Evolutionary conservation across 2,113 vertebrate species (phyloP).

Genomic region (Eclectus roratus): DNA sequence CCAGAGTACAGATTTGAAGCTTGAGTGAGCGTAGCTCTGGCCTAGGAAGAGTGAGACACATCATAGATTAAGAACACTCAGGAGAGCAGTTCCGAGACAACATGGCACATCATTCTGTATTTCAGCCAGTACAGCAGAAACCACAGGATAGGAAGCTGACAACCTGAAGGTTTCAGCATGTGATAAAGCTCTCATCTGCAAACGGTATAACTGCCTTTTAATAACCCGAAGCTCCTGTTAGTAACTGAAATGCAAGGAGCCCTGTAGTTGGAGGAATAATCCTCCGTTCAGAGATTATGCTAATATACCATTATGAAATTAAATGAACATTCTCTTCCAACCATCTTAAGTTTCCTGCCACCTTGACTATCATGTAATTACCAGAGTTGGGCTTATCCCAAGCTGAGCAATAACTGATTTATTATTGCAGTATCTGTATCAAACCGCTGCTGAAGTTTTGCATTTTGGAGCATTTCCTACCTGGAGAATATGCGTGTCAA

Average conservation of each 20-base stretch:
- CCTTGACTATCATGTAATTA: background rate
- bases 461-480: constrained; percentile 64
- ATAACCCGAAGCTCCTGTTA: background rate
- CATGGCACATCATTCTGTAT: background rate
- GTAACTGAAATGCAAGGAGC: background rate
- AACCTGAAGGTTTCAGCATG: background rate
- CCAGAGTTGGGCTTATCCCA: background rate
- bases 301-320: background rate
- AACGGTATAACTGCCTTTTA: background rate
- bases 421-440: background rate
- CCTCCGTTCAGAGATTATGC: background rate
- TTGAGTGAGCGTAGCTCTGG: constrained; percentile 94
- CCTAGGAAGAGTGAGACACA: constrained; percentile 74
- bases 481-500: constrained; percentile 96
- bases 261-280: background rate
- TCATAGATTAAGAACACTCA: background rate
- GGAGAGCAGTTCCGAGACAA: background rate
- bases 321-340: background rate
- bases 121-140: background rate
- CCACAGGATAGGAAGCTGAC: background rate
- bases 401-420: background rate
- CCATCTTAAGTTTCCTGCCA: background rate
- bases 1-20: constrained; percentile 96
- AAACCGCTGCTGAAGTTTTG: background rate
- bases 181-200: background rate